These are phyloP conservation scores for Pogoniulus pusillus DNA, from an alignment of 2,797 vertebrate species.

Conservation along the genomic window DNA sequence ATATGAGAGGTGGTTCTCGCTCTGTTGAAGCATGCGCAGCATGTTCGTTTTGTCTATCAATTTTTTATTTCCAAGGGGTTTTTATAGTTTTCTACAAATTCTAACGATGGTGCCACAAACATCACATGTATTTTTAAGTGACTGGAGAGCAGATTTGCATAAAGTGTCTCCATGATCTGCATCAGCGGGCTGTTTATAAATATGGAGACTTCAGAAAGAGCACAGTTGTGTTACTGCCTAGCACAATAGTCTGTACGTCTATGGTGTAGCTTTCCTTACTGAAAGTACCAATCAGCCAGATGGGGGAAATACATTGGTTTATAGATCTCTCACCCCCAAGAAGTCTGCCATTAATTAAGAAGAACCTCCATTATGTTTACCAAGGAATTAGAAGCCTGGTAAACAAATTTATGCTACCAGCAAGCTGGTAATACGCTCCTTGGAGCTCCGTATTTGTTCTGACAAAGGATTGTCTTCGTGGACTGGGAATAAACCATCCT, in stretches of 20 bases:
- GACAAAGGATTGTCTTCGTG: constrained; percentile 57
- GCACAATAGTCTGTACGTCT: constrained; percentile 20
- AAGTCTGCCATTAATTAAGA: constrained; percentile 70
- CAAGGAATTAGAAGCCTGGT: constrained; percentile 66
- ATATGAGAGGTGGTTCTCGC: constrained; percentile 73
- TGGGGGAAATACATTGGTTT: constrained; percentile 58
- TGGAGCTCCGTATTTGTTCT: constrained; percentile 52
- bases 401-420: constrained; percentile 68
- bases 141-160: constrained; percentile 69
- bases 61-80: constrained; percentile 69
- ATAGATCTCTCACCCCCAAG: constrained; percentile 51
- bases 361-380: constrained; percentile 64
- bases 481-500: constrained; percentile 55
- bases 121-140: constrained; percentile 41
- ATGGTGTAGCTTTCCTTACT: constrained; percentile 67
- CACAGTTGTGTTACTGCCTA: constrained; percentile 44
- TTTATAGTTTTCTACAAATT: constrained; percentile 78
- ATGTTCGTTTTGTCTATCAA: constrained; percentile 54
- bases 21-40: constrained; percentile 65
- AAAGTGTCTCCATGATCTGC: constrained; percentile 58
- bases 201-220: constrained; percentile 61
- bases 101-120: constrained; percentile 70
- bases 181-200: constrained; percentile 64
- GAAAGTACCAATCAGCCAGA: constrained; percentile 70
- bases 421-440: constrained; percentile 43